Conservation (phyloP, 2,113 vertebrate species). For the Esox niger region DNA sequence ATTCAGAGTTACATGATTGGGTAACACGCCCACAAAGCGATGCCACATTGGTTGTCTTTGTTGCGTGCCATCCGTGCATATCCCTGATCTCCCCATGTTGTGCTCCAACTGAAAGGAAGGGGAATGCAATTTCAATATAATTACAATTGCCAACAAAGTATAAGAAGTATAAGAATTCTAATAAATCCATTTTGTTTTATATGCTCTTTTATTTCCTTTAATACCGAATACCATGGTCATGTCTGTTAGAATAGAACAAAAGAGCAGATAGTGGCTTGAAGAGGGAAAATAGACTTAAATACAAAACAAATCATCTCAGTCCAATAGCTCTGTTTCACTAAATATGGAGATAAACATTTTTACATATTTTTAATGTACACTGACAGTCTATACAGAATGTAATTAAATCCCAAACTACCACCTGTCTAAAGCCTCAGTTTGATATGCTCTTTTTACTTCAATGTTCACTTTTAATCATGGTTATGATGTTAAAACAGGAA, state of each 20-base stretch:
- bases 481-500: too few relatives aligned
- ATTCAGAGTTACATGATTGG: slow-evolving; percentile 55
- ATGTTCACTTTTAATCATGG: too few relatives aligned
- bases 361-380: not conserved
- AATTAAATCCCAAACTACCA: too few relatives aligned
- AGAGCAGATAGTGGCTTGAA: not conserved
- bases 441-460: too few relatives aligned
- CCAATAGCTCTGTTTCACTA: too few relatives aligned
- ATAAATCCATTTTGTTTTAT: too few relatives aligned
- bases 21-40: slow-evolving; percentile 54
- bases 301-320: too few relatives aligned
- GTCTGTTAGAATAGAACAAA: not conserved
- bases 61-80: slow-evolving; percentile 71
- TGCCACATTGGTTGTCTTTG: slow-evolving; percentile 64
- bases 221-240: too few relatives aligned
- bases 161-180: too few relatives aligned
- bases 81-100: slow-evolving; percentile 55
- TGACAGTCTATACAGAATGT: not conserved
- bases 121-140: not conserved
- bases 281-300: not conserved
- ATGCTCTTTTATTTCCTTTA: too few relatives aligned
- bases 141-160: not conserved
- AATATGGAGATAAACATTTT: too few relatives aligned
- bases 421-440: too few relatives aligned
- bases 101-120: slow-evolving; percentile 56